These are phyloP conservation scores for Indri indri DNA, from an alignment of 2,113 vertebrate species.

Conservation along the genomic window DNA sequence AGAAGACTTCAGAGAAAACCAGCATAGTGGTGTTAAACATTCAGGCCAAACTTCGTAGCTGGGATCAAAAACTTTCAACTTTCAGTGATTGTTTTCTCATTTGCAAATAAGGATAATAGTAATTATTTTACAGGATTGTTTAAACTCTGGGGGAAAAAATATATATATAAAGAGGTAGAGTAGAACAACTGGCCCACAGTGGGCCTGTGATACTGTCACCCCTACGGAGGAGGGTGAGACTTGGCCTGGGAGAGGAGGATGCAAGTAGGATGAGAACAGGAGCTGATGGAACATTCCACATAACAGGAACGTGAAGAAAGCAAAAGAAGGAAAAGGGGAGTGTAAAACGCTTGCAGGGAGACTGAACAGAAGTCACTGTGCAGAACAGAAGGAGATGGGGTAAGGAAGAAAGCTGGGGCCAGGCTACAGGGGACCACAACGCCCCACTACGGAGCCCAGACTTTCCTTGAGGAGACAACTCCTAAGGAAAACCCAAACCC, in stretches of 20 bases:
- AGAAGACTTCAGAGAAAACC: background rate
- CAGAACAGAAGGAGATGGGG: background rate
- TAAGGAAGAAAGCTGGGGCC: background rate
- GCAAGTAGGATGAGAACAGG: background rate
- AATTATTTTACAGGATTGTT: background rate
- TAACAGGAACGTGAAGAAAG: background rate
- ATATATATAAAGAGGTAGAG: background rate
- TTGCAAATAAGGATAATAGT: background rate
- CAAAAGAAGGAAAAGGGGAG: background rate
- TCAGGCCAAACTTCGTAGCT: background rate
- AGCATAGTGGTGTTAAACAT: background rate
- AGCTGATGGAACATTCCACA: background rate
- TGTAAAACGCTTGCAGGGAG: background rate
- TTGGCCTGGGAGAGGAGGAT: background rate
- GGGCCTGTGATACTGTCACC: background rate
- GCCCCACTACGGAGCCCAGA: background rate
- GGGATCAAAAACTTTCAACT: background rate
- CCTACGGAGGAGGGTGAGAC: background rate
- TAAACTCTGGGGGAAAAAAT: background rate
- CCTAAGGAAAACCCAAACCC: background rate
- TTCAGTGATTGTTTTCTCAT: background rate
- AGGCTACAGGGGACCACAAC: background rate
- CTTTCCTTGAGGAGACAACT: background rate
- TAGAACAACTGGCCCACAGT: background rate
- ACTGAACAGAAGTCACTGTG: background rate